These are phyloP conservation scores for Podotricha telesiphe DNA, from an alignment of 2,888 invertebrate genomes.

Conservation along the genomic window DNA sequence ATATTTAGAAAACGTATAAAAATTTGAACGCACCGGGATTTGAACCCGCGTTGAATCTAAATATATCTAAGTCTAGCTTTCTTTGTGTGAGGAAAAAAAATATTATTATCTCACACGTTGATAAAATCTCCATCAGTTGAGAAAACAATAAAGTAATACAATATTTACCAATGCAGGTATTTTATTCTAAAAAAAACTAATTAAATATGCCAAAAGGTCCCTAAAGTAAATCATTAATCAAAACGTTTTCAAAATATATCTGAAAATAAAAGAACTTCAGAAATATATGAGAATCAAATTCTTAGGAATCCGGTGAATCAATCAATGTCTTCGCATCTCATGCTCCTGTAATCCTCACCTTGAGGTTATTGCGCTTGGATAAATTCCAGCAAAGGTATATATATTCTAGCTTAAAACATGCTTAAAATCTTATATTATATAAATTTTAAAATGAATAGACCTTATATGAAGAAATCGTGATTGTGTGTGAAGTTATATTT, in stretches of 20 bases:
- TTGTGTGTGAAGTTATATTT: too few species aligned
- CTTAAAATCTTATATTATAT: neutral
- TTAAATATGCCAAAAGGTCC: too few species aligned
- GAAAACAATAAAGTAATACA: too few species aligned
- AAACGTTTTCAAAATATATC: conserved; percentile 8
- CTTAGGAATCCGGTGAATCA: conserved; percentile 58
- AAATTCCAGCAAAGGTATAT: conserved; percentile 23
- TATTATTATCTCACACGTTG: too few species aligned
- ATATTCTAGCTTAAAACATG: neutral
- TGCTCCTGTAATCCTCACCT: conserved; percentile 50
- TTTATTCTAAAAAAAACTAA: too few species aligned
- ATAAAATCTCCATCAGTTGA: too few species aligned
- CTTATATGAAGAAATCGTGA: neutral
- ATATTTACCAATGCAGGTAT: too few species aligned
- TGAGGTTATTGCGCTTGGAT: conserved; percentile 22
- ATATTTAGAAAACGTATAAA: too few species aligned
- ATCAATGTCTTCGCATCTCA: conserved; percentile 62
- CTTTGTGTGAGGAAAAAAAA: too few species aligned
- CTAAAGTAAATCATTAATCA: conserved; percentile 1
- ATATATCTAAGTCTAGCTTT: too few species aligned
- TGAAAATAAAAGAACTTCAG: conserved; percentile 12
- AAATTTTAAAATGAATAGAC: neutral
- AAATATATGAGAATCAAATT: conserved; percentile 45
- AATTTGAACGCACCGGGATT: too few species aligned
- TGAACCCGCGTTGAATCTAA: too few species aligned